Evolutionary conservation across 2,113 vertebrate genomes (phyloP), one percentile per base, ranked within the genome.

Genomic region (Cebidichthys violaceus): DNA sequence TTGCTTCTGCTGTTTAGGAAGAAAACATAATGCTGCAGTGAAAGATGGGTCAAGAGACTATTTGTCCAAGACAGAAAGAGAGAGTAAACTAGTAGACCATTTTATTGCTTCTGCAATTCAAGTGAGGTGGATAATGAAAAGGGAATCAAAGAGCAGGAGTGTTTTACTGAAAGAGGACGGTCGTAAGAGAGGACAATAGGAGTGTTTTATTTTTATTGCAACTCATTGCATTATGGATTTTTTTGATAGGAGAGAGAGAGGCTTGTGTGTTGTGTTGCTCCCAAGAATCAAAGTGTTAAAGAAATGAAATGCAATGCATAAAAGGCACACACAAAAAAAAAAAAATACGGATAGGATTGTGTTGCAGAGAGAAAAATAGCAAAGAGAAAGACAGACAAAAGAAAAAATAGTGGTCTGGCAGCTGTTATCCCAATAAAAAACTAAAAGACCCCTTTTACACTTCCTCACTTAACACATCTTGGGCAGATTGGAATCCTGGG

Each of bases 71-170:
- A 54, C 17, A 0, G 29, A 27, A 6, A 0, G 45, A 35, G 14
- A 39, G 33, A 52, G 43, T 33, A 35, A 78, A 70, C 45, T 2
- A 22, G 15, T 18, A 76, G 60, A 54, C 7, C 1, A 1, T 67
- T 65, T 79, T 50, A 82, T 82, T 75, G 60, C 70, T 54, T 41
- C 43, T 59, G 24, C 33, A 59, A 31, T 60, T 80, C 72, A 68
- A 31, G 22, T 15, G 14, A 6, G 7, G 15, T 15, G 35, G 24
- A 18, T 60, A 65, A 70, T 73, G 79, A 69, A 61, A 62, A 73
- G 45, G 29, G 43, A 61, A 54, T 67, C 24, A 35, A 41, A 37
- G 52, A 60, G 76, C 47, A 6, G 18, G 6, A 76, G 66, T 35
- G 55, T 64, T 79, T 86, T 18, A 22, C 41, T 65, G 35, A 37